These are phyloP conservation scores for Anastrepha ludens DNA, from an alignment of 1,140 invertebrate genomes.

Conservation along the genomic window DNA sequence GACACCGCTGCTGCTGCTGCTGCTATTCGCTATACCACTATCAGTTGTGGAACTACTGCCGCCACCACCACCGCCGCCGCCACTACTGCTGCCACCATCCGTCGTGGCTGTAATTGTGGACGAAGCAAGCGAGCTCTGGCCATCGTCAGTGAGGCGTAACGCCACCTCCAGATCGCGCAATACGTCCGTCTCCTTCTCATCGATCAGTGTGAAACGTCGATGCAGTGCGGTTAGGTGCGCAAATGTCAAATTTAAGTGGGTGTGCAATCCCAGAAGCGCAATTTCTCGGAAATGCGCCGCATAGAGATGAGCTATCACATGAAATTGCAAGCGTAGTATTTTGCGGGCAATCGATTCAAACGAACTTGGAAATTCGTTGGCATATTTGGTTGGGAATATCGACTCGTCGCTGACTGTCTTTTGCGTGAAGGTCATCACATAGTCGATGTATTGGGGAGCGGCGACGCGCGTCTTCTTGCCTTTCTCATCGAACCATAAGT, in stretches of 20 bases:
- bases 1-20: slow-evolving; percentile 29
- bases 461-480: slow-evolving; percentile 97
- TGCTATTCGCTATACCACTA: slow-evolving; percentile 58
- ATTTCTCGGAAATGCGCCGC: slow-evolving; percentile 98
- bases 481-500: slow-evolving; percentile 99
- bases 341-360: slow-evolving; percentile 97
- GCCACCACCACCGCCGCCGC: slow-evolving; percentile 42
- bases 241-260: slow-evolving; percentile 97
- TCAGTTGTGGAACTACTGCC: slow-evolving; percentile 57
- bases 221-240: slow-evolving; percentile 94
- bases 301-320: slow-evolving; percentile 98
- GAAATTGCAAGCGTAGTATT: slow-evolving; percentile 96
- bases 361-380: slow-evolving; percentile 94
- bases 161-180: slow-evolving; percentile 89
- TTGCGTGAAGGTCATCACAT: slow-evolving; percentile 98
- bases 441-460: slow-evolving; percentile 98
- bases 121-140: slow-evolving; percentile 55
- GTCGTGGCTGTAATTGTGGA: slow-evolving; percentile 52
- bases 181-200: slow-evolving; percentile 96
- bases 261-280: slow-evolving; percentile 91
- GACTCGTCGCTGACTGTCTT: slow-evolving; percentile 97
- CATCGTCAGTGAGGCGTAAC: slow-evolving; percentile 78
- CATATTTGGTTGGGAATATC: slow-evolving; percentile 98
- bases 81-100: slow-evolving; percentile 59
- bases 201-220: slow-evolving; percentile 93